Evolutionary conservation across 2,113 vertebrate species (phyloP).

Genomic region (Nycticorax nycticorax): DNA sequence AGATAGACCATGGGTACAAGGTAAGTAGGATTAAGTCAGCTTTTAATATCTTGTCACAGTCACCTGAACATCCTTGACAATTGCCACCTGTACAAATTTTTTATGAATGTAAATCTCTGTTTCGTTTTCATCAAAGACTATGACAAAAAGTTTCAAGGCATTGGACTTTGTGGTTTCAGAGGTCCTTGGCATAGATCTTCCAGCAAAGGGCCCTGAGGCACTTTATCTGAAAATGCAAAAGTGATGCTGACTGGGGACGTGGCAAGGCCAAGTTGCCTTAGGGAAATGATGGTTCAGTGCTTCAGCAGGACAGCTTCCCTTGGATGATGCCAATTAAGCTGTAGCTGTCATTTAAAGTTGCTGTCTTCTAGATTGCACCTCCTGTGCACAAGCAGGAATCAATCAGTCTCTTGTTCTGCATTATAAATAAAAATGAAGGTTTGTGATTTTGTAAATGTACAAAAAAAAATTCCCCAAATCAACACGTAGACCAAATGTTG

Average conservation of each 20-base stretch:
- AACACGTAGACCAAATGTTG: background rate
- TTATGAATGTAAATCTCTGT: background rate
- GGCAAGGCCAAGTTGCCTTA: conserved; percentile 30
- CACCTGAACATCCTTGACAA: background rate
- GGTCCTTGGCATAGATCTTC: background rate
- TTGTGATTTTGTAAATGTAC: background rate
- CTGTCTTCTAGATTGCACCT: background rate
- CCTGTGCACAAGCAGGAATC: conserved; percentile 18
- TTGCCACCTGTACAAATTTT: background rate
- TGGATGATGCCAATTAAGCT: conserved; percentile 60
- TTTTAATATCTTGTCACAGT: background rate
- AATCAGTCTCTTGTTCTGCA: background rate
- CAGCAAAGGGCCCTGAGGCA: conserved; percentile 16
- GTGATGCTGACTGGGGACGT: background rate
- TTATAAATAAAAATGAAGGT: conserved; percentile 29
- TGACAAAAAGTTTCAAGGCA: conserved; percentile 28
- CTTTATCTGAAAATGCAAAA: conserved; percentile 29
- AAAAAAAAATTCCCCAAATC: background rate
- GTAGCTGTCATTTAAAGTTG: conserved; percentile 55
- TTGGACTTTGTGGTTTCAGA: background rate
- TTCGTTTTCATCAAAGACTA: background rate
- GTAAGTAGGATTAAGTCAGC: background rate
- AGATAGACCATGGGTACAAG: background rate
- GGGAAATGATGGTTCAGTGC: conserved; percentile 45
- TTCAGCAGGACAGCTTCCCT: conserved; percentile 24